A percentile compares a stretch with the other conserved stretches of the same genome.
These are phyloP conservation scores for Uromys caudimaculatus DNA, from an alignment of 2,797 vertebrate species.

Conservation along the genomic window DNA sequence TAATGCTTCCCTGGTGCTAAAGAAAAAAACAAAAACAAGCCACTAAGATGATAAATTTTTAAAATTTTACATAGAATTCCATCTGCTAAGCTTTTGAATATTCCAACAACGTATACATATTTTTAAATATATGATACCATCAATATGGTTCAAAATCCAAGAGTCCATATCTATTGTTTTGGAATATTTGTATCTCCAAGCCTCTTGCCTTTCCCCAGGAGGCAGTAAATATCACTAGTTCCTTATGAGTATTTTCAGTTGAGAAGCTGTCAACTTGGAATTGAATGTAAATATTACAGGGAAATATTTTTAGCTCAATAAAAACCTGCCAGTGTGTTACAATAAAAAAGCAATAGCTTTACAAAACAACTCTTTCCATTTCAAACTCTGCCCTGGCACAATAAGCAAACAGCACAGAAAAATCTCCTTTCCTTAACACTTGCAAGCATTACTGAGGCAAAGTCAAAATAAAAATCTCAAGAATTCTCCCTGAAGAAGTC, in stretches of 20 bases:
- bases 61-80: conserved; percentile 49
- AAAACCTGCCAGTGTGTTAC: conserved; percentile 24
- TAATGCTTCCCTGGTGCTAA: conserved; percentile 3
- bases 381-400: neutral
- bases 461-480: neutral
- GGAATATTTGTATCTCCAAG: conserved; percentile 1
- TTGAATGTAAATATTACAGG: conserved; percentile 46
- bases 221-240: conserved; percentile 17
- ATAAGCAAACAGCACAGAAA: neutral
- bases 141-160: conserved; percentile 54
- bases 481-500: neutral
- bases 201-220: neutral
- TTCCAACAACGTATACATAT: neutral
- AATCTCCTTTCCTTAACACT: neutral
- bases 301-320: conserved; percentile 51
- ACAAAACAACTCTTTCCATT: conserved; percentile 3
- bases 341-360: conserved; percentile 45
- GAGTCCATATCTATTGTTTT: conserved; percentile 8
- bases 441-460: neutral
- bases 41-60: neutral
- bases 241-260: conserved; percentile 49
- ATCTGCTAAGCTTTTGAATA: conserved; percentile 35
- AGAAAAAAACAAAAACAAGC: neutral
- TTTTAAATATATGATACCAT: conserved; percentile 30
- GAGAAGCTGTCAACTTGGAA: conserved; percentile 28